Percentiles rank a stretch among this genome's conserved stretches.
These are phyloP conservation scores for Eretmodus cyanostictus DNA, from an alignment of 2,113 vertebrate genomes.

Conservation along the genomic window DNA sequence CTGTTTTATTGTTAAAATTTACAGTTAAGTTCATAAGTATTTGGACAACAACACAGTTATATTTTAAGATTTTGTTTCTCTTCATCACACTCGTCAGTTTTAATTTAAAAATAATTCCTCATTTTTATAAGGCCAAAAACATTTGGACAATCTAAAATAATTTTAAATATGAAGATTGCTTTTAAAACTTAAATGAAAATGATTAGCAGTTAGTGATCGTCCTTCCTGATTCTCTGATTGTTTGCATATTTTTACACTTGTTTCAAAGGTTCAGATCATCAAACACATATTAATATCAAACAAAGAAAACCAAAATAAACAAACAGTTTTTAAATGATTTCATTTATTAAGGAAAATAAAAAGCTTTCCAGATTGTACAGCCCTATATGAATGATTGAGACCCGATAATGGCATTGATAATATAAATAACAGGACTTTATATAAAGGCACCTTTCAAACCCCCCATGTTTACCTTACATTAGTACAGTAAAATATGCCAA, in stretches of 20 bases:
- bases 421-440: neutral
- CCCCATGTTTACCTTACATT: neutral
- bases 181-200: neutral
- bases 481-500: neutral
- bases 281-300: neutral
- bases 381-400: neutral
- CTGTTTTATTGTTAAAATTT: rapidly evolving
- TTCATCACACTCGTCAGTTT: neutral
- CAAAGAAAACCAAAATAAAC: neutral
- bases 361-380: neutral
- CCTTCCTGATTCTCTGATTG: neutral
- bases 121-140: neutral
- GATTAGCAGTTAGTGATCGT: neutral
- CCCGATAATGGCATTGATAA: neutral
- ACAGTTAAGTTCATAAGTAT: neutral
- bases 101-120: neutral
- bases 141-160: neutral
- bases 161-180: neutral
- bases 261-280: neutral
- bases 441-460: rapidly evolving
- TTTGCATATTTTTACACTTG: neutral
- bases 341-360: neutral
- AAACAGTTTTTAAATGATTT: neutral
- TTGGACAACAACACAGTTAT: neutral
- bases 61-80: neutral